These are phyloP conservation scores for Poeciliopsis paucimaculata DNA, from an alignment of 2,797 vertebrate genomes.

Conservation along the genomic window DNA sequence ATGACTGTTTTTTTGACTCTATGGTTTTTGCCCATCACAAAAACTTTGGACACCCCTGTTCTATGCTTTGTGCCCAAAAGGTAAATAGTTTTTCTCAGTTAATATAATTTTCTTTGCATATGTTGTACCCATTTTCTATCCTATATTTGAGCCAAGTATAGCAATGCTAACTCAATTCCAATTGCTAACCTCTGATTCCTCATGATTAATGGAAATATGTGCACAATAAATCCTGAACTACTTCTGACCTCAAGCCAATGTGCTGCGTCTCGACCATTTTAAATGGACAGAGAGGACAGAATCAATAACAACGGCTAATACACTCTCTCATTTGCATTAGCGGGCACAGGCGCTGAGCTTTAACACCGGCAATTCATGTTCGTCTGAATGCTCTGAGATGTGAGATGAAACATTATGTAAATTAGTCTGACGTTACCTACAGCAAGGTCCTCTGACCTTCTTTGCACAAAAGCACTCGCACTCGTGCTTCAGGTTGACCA, in stretches of 20 bases:
- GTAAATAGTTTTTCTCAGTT: not conserved
- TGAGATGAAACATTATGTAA: conserved; percentile 66
- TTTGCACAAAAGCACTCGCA: conserved; percentile 36
- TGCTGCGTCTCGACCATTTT: conserved; percentile 9
- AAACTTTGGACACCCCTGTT: too few species aligned
- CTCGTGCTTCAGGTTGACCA: conserved; percentile 43
- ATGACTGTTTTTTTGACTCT: too few species aligned
- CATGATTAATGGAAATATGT: conserved; percentile 12
- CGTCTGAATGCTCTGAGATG: conserved; percentile 31
- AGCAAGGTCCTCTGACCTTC: conserved; percentile 62
- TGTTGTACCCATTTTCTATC: not conserved
- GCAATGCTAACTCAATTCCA: not conserved
- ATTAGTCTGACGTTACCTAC: conserved; percentile 46
- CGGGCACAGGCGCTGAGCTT: conserved; percentile 53
- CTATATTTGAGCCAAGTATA: not conserved
- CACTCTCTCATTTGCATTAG: conserved; percentile 34
- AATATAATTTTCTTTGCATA: not conserved
- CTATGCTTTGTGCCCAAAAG: not conserved
- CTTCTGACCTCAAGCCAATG: conserved; percentile 29
- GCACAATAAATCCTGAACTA: conserved; percentile 7
- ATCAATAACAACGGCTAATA: conserved; percentile 52
- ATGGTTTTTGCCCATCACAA: too few species aligned
- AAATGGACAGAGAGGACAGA: conserved; percentile 29
- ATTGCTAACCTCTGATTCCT: conserved; percentile 1
- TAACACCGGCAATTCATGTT: conserved; percentile 37